Evolutionary conservation across 2,888 invertebrate species (phyloP).

Genomic region (Drosophila lutescens): DNA sequence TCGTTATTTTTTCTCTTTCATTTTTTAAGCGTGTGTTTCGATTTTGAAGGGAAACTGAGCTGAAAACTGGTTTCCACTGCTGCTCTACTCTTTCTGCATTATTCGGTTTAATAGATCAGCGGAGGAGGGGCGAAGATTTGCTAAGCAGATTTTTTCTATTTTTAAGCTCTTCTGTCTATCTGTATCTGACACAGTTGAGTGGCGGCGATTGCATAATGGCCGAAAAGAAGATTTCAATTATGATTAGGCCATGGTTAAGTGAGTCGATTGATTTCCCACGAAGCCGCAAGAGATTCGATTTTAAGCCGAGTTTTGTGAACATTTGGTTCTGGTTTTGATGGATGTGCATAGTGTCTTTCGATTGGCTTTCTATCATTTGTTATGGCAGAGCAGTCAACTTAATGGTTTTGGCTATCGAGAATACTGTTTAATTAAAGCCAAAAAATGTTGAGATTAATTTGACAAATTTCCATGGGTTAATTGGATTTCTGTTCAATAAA

Average conservation of each 20-base stretch:
- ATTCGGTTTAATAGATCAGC: conserved; percentile 46
- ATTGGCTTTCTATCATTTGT: conserved; percentile 34
- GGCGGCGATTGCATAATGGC: conserved; percentile 36
- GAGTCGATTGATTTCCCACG: conserved; percentile 47
- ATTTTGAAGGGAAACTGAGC: conserved; percentile 48
- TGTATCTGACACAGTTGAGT: conserved; percentile 36
- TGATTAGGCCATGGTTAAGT: conserved; percentile 42
- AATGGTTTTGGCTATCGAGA: conserved; percentile 3
- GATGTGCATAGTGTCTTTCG: conserved; percentile 33
- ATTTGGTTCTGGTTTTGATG: conserved; percentile 33
- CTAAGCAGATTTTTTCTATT: conserved; percentile 11
- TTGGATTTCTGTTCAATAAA: background rate
- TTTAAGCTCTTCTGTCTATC: conserved; percentile 28
- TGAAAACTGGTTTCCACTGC: conserved; percentile 59
- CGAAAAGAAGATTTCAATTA: conserved; percentile 41
- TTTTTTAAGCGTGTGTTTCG: conserved; percentile 13
- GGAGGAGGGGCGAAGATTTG: conserved; percentile 14
- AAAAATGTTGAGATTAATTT: conserved; percentile 5
- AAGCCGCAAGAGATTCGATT: conserved; percentile 28
- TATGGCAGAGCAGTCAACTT: conserved; percentile 8
- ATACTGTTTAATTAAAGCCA: conserved; percentile 7
- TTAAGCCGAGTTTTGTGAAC: conserved; percentile 30
- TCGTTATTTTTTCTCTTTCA: conserved; percentile 11
- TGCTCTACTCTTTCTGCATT: conserved; percentile 35
- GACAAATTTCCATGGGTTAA: background rate